A percentile compares a stretch with the other conserved stretches of the same genome.
Evolutionary conservation across 2,113 vertebrate genomes (phyloP).

Genomic region (Mionectes macconnelli): DNA sequence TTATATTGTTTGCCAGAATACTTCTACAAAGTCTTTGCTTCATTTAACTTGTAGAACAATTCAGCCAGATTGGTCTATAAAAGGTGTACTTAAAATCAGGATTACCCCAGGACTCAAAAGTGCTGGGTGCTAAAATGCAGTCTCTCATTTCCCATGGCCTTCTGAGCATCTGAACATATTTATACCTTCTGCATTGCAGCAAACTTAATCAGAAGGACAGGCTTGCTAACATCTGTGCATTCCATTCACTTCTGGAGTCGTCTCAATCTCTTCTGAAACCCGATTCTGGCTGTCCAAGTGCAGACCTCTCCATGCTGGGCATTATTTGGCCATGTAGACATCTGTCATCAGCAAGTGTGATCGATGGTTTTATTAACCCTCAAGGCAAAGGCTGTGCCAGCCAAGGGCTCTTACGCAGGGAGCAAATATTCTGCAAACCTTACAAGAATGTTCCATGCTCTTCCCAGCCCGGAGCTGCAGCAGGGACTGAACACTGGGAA

Average conservation of each 20-base stretch:
- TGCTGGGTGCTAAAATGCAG: conserved; percentile 31
- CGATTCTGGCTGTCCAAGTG: conserved; percentile 58
- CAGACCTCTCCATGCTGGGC: conserved; percentile 43
- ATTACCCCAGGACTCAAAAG: conserved; percentile 60
- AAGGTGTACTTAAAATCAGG: conserved; percentile 73
- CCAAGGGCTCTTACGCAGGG: conserved; percentile 37
- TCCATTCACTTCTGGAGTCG: conserved; percentile 65
- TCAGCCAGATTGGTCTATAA: conserved; percentile 66
- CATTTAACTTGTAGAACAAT: conserved; percentile 53
- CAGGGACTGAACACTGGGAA: background rate
- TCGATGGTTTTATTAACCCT: conserved; percentile 77
- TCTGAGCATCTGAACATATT: conserved; percentile 60
- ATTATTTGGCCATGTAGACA: conserved; percentile 74
- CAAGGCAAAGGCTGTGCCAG: conserved; percentile 63
- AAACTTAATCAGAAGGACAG: conserved; percentile 69
- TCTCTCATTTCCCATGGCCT: conserved; percentile 44
- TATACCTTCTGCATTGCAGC: conserved; percentile 71
- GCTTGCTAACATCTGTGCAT: conserved; percentile 71
- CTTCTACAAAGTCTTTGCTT: conserved; percentile 55
- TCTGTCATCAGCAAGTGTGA: conserved; percentile 72
- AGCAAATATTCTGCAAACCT: conserved; percentile 47
- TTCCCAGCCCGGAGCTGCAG: background rate
- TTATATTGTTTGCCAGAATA: conserved; percentile 65
- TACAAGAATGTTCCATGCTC: background rate
- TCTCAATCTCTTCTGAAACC: conserved; percentile 65